Evolutionary conservation across 2,888 invertebrate species (phyloP).

Genomic region (Cecidostiba fungosa): DNA sequence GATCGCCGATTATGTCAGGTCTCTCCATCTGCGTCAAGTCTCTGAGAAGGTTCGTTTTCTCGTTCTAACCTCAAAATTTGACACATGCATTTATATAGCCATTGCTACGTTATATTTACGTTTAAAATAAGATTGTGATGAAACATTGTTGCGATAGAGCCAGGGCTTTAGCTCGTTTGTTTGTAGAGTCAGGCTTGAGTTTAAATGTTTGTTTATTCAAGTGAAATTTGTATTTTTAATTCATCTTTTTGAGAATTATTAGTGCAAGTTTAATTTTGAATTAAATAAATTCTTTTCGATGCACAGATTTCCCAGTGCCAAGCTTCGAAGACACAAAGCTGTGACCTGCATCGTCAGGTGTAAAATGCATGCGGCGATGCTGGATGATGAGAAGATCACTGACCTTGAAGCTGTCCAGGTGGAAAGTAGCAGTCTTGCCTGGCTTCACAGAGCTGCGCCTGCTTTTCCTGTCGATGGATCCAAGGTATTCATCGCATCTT

Average conservation of each 20-base stretch:
- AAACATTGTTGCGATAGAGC: not conserved
- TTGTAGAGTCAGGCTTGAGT: not conserved
- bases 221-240: not conserved
- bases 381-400: slow-evolving; percentile 71
- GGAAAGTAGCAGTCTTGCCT: slow-evolving; percentile 70
- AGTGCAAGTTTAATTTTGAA: not conserved
- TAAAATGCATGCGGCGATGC: slow-evolving; percentile 71
- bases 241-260: not conserved
- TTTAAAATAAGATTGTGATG: slow-evolving; percentile 9
- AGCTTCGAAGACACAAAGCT: slow-evolving; percentile 30
- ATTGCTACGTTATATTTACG: slow-evolving; percentile 21
- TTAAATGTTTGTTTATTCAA: not conserved
- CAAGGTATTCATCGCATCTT: slow-evolving; percentile 74
- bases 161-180: not conserved
- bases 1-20: slow-evolving; percentile 38
- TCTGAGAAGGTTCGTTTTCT: slow-evolving; percentile 54
- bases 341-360: slow-evolving; percentile 57
- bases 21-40: slow-evolving; percentile 46
- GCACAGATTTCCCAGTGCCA: slow-evolving; percentile 13
- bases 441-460: slow-evolving; percentile 78
- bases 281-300: not conserved
- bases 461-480: slow-evolving; percentile 79
- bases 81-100: not conserved
- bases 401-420: slow-evolving; percentile 65
- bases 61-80: slow-evolving; percentile 54